These are phyloP conservation scores for Tinea pellionella DNA, from an alignment of 2,888 invertebrate genomes.

Conservation along the genomic window DNA sequence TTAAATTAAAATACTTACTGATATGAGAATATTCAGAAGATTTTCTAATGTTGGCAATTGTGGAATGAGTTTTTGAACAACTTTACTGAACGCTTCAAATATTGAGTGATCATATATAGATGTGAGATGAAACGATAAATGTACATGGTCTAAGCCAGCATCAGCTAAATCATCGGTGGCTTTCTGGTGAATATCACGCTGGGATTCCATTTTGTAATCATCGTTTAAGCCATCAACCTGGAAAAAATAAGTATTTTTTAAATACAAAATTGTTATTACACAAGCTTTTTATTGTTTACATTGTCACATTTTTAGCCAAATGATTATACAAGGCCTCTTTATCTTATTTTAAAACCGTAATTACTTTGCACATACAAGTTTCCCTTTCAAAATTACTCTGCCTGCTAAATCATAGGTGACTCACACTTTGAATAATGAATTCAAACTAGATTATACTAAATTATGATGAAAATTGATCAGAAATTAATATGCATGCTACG, in stretches of 20 bases:
- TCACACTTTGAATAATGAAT: no score
- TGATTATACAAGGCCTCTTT: no score
- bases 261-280: neutral
- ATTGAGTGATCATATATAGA: slow-evolving; percentile 99
- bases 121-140: slow-evolving; percentile 94
- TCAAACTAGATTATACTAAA: no score
- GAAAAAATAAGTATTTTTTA: slow-evolving; percentile 16
- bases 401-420: no score
- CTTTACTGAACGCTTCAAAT: slow-evolving; percentile 99
- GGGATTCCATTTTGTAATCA: slow-evolving; percentile 99
- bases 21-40: slow-evolving; percentile 96
- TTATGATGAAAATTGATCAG: no score
- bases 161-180: slow-evolving; percentile 95
- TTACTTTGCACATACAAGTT: no score
- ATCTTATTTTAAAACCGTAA: no score
- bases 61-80: slow-evolving; percentile 98
- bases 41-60: slow-evolving; percentile 97
- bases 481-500: no score
- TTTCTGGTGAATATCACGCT: slow-evolving; percentile 96
- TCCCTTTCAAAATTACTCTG: no score
- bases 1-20: slow-evolving; percentile 72
- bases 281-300: neutral
- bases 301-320: no score
- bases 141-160: slow-evolving; percentile 87
- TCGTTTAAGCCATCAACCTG: slow-evolving; percentile 97